Evolutionary conservation across 2,888 invertebrate species (phyloP), one percentile per base, ranked within the genome.

Genomic region (Nephrotoma flavescens): DNA sequence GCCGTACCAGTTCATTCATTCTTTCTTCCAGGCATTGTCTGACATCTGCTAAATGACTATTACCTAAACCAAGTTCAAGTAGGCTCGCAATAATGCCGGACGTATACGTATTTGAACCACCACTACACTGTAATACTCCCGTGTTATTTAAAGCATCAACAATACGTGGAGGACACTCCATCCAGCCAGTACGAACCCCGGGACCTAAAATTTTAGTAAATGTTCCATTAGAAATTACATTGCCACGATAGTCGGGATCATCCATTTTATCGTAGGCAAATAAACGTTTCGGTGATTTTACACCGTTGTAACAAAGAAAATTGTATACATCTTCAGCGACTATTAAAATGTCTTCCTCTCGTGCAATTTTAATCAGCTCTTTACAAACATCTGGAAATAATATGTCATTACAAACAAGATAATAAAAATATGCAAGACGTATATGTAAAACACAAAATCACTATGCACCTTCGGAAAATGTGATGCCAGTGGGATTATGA

Each of bases 151-250:
- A 88, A 42, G 91, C 89, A 0, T 90, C 89, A 57, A 91, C 91
- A 11, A 93, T 88, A 42, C 91, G 90, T 2, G 92, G 89, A 2
- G 93, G 92, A 31, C 92, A 92, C 89, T 95, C 95, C 41, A 95
- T 90, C 95, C 95, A 95, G 3, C 95, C 95, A n/a, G 94, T 89
- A 15, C 95, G 91, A 41, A 95, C 89, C 0, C 94, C 94, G 0
- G 95, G 95, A 0, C 93, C 93, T 87, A 95, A 89, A 86, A 94
- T 93, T 90, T 95, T 95, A 0, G 94, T 94, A 89, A 95, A 95
- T 1, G 93, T 92, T 41, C 94, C 93, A 89, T 94, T 95, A 0
- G 94, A 94, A 52, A 95, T 91, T 2, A 95, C 92, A 89, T 94
- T 92, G 0, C 94, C 93, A 41, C 90, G 89, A 87, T 91, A 93